phyloP scores from a whole-genome alignment of 2,797 vertebrate species.

The Pseudochromis fuscus region DNA sequence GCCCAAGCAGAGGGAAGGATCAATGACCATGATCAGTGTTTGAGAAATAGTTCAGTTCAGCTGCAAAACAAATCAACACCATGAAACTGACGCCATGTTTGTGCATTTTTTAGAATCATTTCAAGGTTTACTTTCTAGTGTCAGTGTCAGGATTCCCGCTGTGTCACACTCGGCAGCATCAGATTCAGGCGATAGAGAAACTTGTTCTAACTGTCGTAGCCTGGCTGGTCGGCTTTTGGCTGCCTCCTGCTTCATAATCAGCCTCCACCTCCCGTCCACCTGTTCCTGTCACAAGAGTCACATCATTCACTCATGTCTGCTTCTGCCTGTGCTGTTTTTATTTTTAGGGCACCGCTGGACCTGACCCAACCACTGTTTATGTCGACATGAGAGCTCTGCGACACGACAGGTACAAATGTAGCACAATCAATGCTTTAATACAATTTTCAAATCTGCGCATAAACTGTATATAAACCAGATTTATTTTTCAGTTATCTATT shows the following conservation, averaged over 20 bases:
- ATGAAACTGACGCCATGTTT: constrained; percentile 20
- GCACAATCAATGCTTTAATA: no score
- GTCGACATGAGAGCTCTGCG: constrained; percentile 96
- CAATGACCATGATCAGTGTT: constrained; percentile 22
- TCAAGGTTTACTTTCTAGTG: no score
- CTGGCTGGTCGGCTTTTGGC: constrained; percentile 78
- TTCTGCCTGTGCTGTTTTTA: constrained; percentile 32
- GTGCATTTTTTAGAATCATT: constrained; percentile 2
- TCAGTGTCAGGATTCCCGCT: no score
- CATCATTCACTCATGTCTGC: constrained; percentile 3
- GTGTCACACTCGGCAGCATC: not conserved
- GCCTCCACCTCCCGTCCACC: constrained; percentile 61
- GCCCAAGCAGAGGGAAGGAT: constrained; percentile 32
- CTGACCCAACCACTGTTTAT: constrained; percentile 96
- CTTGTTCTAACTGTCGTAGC: constrained; percentile 55
- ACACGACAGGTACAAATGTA: constrained; percentile 97
- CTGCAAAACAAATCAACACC: constrained; percentile 5
- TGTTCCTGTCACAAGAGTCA: not conserved
- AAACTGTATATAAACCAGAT: no score
- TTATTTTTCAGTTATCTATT: no score
- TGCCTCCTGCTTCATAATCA: constrained; percentile 67
- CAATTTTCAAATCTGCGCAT: no score
- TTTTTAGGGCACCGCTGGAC: constrained; percentile 92
- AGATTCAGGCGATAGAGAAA: constrained; percentile 16
- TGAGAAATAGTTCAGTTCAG: constrained; percentile 33